These are phyloP conservation scores for Heliconius ismenius DNA, from an alignment of 2,888 invertebrate genomes.

Conservation along the genomic window DNA sequence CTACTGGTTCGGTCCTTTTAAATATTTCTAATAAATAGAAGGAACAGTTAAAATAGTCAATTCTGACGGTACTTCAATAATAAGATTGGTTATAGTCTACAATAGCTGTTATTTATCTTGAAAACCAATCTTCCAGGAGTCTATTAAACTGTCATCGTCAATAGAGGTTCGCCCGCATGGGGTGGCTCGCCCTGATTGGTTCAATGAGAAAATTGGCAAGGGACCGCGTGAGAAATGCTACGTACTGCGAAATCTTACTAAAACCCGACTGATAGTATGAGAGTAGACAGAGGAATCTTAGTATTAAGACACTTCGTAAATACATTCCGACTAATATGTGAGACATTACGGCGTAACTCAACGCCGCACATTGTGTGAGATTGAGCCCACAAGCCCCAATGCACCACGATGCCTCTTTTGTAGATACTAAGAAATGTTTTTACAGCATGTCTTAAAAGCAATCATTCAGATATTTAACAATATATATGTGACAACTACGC, in stretches of 20 bases:
- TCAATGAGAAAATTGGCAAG: constrained; percentile 57
- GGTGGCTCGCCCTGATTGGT: constrained; percentile 52
- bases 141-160: constrained; percentile 4
- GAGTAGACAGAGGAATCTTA: too few species aligned
- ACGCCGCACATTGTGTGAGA: too few species aligned
- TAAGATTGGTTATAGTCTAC: background rate
- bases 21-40: too few species aligned
- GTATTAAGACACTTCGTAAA: too few species aligned
- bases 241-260: constrained; percentile 48
- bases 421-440: background rate
- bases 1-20: too few species aligned
- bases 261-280: background rate
- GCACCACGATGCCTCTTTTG: background rate
- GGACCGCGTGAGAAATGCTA: constrained; percentile 49
- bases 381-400: background rate
- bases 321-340: too few species aligned
- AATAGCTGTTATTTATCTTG: background rate
- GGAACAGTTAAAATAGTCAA: too few species aligned
- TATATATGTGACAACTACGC: background rate
- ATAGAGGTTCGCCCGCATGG: constrained; percentile 45
- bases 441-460: background rate
- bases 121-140: constrained; percentile 12
- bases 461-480: background rate
- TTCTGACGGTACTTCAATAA: background rate
- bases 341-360: too few species aligned